A percentile compares a stretch with the other conserved stretches of the same genome.
Conservation (phyloP, 2,888 invertebrate genomes). For the Trichogramma evanescens region DNA sequence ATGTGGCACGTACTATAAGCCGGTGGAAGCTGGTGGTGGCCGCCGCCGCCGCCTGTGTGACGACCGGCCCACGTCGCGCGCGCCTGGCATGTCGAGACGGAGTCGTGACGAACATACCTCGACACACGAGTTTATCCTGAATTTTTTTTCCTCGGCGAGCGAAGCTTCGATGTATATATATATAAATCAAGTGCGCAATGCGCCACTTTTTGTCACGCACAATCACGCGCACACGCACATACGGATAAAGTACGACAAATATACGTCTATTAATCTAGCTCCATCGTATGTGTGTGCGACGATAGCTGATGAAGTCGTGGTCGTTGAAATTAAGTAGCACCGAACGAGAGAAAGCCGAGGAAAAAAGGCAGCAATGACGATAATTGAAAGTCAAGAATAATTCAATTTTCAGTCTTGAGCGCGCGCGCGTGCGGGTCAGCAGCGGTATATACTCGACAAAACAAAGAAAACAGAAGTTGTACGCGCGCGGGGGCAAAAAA, state of each 20-base stretch:
- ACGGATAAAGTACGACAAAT: too few relatives aligned
- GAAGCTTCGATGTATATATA: not conserved
- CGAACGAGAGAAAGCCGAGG: not conserved
- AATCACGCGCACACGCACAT: too few relatives aligned
- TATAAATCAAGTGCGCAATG: too few relatives aligned
- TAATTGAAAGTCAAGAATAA: conserved; percentile 16
- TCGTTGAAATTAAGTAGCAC: not conserved
- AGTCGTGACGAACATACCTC: conserved; percentile 10
- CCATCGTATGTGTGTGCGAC: not conserved
- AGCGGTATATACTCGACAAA: not conserved
- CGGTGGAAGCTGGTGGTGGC: conserved; percentile 17
- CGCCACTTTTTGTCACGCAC: too few relatives aligned
- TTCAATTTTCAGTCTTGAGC: not conserved
- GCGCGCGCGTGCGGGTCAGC: too few relatives aligned
- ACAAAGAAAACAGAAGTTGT: not conserved
- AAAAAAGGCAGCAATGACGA: not conserved
- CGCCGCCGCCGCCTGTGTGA: conserved; percentile 15
- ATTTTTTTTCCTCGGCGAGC: not conserved
- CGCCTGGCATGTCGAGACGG: not conserved
- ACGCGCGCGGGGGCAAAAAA: not conserved
- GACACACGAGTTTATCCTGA: not conserved
- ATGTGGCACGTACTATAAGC: not conserved
- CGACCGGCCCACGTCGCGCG: conserved; percentile 11
- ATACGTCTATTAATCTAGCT: too few relatives aligned
- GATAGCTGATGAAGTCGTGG: not conserved